Percentiles rank a stretch among this genome's conserved stretches.
Evolutionary conservation across 2,797 vertebrate species (phyloP).

Genomic region (Gymnoscopelus braueri): DNA sequence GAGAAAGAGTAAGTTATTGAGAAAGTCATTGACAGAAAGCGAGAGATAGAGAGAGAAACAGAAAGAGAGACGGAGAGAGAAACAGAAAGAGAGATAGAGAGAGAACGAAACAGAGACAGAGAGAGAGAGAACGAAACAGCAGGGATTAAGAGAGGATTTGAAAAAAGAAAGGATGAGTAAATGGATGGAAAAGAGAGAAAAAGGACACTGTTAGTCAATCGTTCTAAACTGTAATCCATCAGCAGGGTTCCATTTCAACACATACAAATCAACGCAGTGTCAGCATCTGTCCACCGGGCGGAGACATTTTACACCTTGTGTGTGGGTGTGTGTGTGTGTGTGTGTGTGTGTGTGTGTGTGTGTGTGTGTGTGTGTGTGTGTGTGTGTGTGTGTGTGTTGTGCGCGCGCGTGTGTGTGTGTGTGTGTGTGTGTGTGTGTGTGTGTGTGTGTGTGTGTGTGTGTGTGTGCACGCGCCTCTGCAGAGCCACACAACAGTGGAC

Average conservation of each 20-base stretch:
- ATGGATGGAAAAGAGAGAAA: neutral
- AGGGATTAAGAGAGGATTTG: too few relatives aligned
- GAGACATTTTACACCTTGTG: conserved; percentile 11
- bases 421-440: neutral
- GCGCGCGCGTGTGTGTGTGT: neutral
- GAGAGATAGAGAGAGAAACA: neutral
- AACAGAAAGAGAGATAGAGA: neutral
- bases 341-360: conserved; percentile 1
- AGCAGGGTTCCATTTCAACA: neutral
- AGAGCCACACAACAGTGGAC: neutral
- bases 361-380: neutral
- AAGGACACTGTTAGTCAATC: neutral
- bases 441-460: neutral
- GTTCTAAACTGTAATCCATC: neutral
- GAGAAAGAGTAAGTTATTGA: neutral
- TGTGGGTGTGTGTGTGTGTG: neutral
- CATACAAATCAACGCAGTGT: conserved; percentile 5
- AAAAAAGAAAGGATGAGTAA: too few relatives aligned
- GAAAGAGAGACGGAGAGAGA: neutral
- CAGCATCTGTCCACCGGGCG: conserved; percentile 27
- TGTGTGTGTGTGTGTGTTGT: neutral
- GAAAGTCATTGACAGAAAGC: neutral
- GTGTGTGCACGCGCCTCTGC: neutral
- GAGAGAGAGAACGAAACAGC: too few relatives aligned
- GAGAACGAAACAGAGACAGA: too few relatives aligned